Evolutionary conservation across 2,113 vertebrate genomes (phyloP).

Genomic region (Nothobranchius kuhntae): DNA sequence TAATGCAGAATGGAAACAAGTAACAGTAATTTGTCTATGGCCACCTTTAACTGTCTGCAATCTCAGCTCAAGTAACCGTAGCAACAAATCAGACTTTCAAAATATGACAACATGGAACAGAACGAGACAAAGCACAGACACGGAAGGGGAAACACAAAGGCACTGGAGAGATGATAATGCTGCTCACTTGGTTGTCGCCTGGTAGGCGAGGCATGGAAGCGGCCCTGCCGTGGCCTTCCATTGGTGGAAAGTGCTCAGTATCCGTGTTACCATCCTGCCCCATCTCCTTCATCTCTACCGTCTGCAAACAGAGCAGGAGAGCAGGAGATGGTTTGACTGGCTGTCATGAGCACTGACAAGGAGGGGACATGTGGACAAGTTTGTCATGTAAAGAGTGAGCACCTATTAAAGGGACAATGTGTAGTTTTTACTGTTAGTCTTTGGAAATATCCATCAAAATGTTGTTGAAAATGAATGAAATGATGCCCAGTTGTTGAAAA

Average conservation of each 20-base stretch:
- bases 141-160: constrained; percentile 28
- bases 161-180: constrained; percentile 75
- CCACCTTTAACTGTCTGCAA: background rate
- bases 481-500: too few relatives aligned
- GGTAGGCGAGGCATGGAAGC: constrained; percentile 96
- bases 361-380: constrained; percentile 38
- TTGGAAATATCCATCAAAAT: too few relatives aligned
- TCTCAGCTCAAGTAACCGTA: constrained; percentile 24
- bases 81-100: constrained; percentile 47
- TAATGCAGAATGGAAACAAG: background rate
- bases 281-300: constrained; percentile 96
- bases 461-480: too few relatives aligned
- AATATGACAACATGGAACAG: constrained; percentile 26
- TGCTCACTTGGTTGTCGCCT: constrained; percentile 95
- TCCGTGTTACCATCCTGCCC: constrained; percentile 91
- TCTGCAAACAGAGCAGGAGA: constrained; percentile 83
- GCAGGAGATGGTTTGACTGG: constrained; percentile 75
- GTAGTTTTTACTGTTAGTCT: too few relatives aligned
- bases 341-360: constrained; percentile 62
- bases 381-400: constrained; percentile 46
- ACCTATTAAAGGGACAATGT: constrained; percentile 4
- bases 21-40: background rate
- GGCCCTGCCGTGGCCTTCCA: constrained; percentile 92
- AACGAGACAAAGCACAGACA: constrained; percentile 39
- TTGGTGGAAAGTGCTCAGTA: constrained; percentile 91